Percentiles rank a stretch among this genome's conserved stretches.
These are phyloP conservation scores for Habrosyne pyritoides DNA, from an alignment of 2,888 invertebrate genomes.

Conservation along the genomic window DNA sequence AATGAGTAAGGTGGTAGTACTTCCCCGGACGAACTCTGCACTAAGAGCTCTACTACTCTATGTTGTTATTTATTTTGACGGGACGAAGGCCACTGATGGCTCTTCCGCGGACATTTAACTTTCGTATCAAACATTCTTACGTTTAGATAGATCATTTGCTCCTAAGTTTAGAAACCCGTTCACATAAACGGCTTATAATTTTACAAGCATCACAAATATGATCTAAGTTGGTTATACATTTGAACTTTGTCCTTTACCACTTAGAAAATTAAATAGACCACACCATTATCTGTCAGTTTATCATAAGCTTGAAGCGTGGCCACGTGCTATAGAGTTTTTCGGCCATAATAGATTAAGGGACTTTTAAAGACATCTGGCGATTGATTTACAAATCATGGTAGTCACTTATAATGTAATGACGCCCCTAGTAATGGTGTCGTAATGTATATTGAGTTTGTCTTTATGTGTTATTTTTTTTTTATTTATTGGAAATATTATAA, in stretches of 20 bases:
- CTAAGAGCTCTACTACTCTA: no score
- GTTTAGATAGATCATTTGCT: no score
- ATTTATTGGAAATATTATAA: background rate
- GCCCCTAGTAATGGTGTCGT: constrained; percentile 27
- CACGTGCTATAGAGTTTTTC: constrained; percentile 50
- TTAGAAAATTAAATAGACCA: background rate
- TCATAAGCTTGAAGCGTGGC: constrained; percentile 37
- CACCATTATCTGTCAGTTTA: constrained; percentile 12
- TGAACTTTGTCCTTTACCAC: background rate
- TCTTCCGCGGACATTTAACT: no score
- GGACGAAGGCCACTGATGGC: no score
- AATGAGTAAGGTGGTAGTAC: no score
- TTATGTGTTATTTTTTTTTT: constrained; percentile 20
- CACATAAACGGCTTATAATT: no score
- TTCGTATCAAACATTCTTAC: no score
- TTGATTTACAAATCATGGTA: constrained; percentile 27
- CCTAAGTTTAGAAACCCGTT: no score
- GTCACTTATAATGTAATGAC: constrained; percentile 31
- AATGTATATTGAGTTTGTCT: constrained; percentile 21
- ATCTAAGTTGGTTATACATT: background rate
- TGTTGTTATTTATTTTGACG: no score
- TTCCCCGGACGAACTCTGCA: no score
- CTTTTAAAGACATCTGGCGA: constrained; percentile 28
- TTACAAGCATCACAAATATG: background rate
- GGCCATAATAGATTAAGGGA: constrained; percentile 37